Evolutionary conservation across 1,140 invertebrate genomes (phyloP).

Genomic region (Drosophila setifemur): DNA sequence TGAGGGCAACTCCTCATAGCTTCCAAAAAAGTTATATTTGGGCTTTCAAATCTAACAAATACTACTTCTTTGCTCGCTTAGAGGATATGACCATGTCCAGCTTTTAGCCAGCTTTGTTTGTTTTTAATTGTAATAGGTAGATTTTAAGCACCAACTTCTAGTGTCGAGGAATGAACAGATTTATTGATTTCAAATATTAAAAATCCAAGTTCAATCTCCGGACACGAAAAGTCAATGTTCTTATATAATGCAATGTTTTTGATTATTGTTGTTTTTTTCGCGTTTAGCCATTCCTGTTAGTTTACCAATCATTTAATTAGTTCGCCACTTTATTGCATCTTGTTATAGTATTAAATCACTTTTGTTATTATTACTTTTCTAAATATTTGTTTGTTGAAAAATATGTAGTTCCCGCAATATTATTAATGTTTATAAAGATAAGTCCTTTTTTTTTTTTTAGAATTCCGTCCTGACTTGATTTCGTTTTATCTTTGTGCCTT

Average conservation of each 20-base stretch:
- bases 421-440: too few relatives aligned
- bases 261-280: not conserved
- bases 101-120: not conserved
- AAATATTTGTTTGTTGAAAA: too few relatives aligned
- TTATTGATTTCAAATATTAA: slow-evolving; percentile 12
- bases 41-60: slow-evolving; percentile 34
- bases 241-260: not conserved
- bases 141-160: slow-evolving; percentile 30
- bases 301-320: too few relatives aligned
- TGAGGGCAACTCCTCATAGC: slow-evolving; percentile 36
- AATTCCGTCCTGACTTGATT: too few relatives aligned
- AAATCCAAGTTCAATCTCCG: slow-evolving; percentile 57
- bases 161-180: slow-evolving; percentile 71
- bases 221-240: slow-evolving; percentile 56
- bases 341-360: too few relatives aligned
- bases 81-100: slow-evolving; percentile 11
- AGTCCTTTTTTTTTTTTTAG: too few relatives aligned
- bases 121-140: not conserved
- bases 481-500: too few relatives aligned
- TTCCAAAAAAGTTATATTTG: slow-evolving; percentile 64
- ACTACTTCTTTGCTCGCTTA: slow-evolving; percentile 55
- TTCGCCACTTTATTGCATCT: too few relatives aligned
- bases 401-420: too few relatives aligned
- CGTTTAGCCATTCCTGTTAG: too few relatives aligned
- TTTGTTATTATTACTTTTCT: too few relatives aligned